phyloP scores from a whole-genome alignment of 1,140 invertebrate species.

The Scaptodrosophila lebanonensis region DNA sequence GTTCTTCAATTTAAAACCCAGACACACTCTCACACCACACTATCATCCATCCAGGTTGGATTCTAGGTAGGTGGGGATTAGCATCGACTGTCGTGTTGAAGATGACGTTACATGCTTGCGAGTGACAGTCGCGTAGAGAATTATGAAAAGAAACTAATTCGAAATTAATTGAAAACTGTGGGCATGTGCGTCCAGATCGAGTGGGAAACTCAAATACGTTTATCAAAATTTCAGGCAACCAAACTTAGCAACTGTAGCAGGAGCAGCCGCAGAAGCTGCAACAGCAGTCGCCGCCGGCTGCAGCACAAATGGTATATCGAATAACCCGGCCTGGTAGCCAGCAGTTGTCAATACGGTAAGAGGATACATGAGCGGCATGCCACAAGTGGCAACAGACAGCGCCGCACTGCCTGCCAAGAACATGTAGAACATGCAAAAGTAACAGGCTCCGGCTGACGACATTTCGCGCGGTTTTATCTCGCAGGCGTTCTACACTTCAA shows the following conservation, averaged over 20 bases:
- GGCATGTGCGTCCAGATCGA: too few species aligned
- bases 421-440: slow-evolving; percentile 33
- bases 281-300: slow-evolving; percentile 12
- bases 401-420: slow-evolving; percentile 16
- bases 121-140: slow-evolving; percentile 23
- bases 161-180: slow-evolving; percentile 37
- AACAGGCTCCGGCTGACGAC: slow-evolving; percentile 24
- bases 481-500: too few species aligned
- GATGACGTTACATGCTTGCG: slow-evolving; percentile 44
- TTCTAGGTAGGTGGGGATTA: slow-evolving; percentile 32
- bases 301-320: slow-evolving; percentile 15
- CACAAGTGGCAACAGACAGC: slow-evolving; percentile 15
- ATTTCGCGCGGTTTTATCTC: too few species aligned
- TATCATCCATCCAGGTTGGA: slow-evolving; percentile 3
- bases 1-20: neutral
- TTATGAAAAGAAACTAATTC: slow-evolving; percentile 19
- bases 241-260: slow-evolving; percentile 6
- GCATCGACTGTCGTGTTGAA: slow-evolving; percentile 40
- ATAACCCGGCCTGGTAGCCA: slow-evolving; percentile 28
- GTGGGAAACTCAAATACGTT: too few species aligned
- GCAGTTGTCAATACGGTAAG: slow-evolving; percentile 33
- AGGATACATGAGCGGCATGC: slow-evolving; percentile 8
- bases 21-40: too few species aligned
- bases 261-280: slow-evolving; percentile 22
- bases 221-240: too few species aligned